These are phyloP conservation scores for Psittacula derbiana DNA, from an alignment of 2,797 vertebrate species.

Conservation along the genomic window DNA sequence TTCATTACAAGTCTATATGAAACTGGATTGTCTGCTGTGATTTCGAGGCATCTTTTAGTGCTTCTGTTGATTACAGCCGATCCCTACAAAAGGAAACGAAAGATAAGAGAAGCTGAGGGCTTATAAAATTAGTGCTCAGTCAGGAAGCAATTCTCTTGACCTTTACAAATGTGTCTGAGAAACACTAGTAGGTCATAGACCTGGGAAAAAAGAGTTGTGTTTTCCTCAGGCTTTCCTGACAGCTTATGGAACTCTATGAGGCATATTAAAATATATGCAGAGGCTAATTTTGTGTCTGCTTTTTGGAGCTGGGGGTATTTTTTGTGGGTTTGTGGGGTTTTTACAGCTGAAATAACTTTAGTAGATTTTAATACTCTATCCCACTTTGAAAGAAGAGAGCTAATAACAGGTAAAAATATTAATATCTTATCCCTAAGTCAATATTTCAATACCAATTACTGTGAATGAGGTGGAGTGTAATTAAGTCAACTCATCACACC, in stretches of 20 bases:
- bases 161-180: neutral
- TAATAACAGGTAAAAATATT: neutral
- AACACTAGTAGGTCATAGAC: neutral
- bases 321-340: neutral
- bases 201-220: neutral
- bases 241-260: neutral
- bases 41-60: constrained; percentile 41
- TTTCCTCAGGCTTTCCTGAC: neutral
- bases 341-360: neutral
- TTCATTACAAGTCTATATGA: neutral
- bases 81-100: constrained; percentile 1
- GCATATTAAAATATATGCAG: neutral
- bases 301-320: neutral
- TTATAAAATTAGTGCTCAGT: neutral
- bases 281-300: neutral
- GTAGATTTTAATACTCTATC: neutral
- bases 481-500: neutral
- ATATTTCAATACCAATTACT: neutral
- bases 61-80: neutral
- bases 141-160: neutral
- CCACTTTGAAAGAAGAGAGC: neutral
- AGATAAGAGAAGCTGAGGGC: neutral
- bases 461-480: neutral
- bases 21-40: neutral
- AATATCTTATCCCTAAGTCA: neutral